Base-by-base conservation (phyloP, 2,888 invertebrate species). In the Lucinisca nassula region DNA sequence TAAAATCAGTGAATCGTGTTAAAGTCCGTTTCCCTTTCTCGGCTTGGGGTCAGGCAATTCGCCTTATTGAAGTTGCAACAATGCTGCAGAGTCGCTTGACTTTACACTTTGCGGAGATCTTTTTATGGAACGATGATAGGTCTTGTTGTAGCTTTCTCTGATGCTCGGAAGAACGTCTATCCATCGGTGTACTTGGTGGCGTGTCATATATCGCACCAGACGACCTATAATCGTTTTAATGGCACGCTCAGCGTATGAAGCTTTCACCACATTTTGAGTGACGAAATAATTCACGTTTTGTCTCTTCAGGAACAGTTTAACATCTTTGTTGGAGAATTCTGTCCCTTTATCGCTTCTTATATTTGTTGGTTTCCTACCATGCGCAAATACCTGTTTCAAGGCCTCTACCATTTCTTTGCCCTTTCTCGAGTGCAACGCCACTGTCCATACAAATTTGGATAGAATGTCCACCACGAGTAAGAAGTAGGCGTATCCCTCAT, bases 171-270 rank as follows among this genome's bases (percentile, higher is more conserved):
- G 79, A 6, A 85, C 24, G 45, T 89, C 84, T 61, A 89, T 75
- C 78, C 84, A 87, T 14, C 81, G 78, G 17, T 51, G 40, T 1
- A 38, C 70, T 73, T 87, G 85, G 24, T 87, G 75, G 51, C 40
- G 82, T 3, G 82, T 82, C 83, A 87, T 79, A 61, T 90, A 87
- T 14, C 87, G 78, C 8, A 45, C 73, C 12, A 87, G 21, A 27
- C 75, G 74, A 27, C 76, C 40, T 80, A 87, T 90, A 6, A 90
- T 82, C 32, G 70, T 85, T 74, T 89, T 87, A 45, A 87, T 89
- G 8, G 72, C 82, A 40, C 89, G 21, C 70, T 89, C 84, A n/a
- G 87, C 87, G 27, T 87, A 87, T 0, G 84, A 77, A 1, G 80
- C 82, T 45, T 87, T 87, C 3, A 74, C 75, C n/a, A 76, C 67